Conservation (phyloP, 2,113 vertebrate species). For the Tenrec ecaudatus region DNA sequence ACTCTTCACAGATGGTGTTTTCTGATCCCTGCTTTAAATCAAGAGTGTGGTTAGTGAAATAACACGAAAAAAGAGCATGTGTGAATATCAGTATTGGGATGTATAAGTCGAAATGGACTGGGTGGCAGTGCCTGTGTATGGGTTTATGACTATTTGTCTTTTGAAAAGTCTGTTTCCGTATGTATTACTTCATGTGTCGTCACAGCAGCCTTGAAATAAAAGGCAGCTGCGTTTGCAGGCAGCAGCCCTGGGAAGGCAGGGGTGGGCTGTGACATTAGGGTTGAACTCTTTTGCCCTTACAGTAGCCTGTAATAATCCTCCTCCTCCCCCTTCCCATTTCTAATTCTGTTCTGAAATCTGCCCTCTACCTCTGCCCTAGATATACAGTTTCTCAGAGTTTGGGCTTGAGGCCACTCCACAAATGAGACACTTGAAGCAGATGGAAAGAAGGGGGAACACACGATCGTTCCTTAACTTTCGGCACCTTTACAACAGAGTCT, state of each 20-base stretch:
- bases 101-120: neutral
- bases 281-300: conserved; percentile 31
- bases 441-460: conserved; percentile 10
- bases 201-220: neutral
- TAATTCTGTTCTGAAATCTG: conserved; percentile 30
- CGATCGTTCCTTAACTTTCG: conserved; percentile 19
- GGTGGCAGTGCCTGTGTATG: neutral
- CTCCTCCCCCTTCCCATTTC: neutral
- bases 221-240: neutral
- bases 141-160: neutral
- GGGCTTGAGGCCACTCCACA: conserved; percentile 1
- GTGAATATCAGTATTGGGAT: conserved; percentile 19
- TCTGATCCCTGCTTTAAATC: neutral
- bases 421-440: conserved; percentile 4
- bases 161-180: conserved; percentile 15
- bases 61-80: neutral
- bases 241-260: neutral
- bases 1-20: conserved; percentile 16
- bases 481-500: conserved; percentile 16
- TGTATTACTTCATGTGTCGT: conserved; percentile 34
- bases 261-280: neutral
- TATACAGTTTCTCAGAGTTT: conserved; percentile 46
- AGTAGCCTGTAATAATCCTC: neutral
- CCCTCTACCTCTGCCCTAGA: conserved; percentile 65
- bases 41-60: neutral